These are phyloP conservation scores for Gallinago stenura DNA, from an alignment of 2,797 vertebrate species.

Conservation along the genomic window DNA sequence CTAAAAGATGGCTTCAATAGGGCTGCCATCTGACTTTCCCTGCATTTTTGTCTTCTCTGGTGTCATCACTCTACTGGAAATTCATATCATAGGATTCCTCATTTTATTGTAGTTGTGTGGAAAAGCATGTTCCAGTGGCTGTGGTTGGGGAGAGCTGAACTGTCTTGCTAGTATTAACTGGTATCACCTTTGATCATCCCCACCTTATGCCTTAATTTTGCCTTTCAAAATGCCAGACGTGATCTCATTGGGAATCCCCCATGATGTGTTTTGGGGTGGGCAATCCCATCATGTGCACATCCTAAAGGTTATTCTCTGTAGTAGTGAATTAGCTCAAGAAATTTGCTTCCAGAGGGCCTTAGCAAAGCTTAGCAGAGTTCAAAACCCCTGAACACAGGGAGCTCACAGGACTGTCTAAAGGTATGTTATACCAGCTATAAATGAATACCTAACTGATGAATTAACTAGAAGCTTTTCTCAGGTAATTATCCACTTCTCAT, in stretches of 20 bases:
- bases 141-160: neutral
- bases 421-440: neutral
- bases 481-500: neutral
- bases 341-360: rapidly evolving
- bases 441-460: neutral
- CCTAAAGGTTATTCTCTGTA: neutral
- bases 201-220: neutral
- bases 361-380: neutral
- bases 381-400: neutral
- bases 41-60: neutral
- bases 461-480: neutral
- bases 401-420: neutral
- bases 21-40: neutral
- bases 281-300: neutral
- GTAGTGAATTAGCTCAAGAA: neutral
- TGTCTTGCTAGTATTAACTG: neutral
- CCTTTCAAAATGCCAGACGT: neutral
- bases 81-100: neutral
- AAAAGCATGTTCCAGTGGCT: neutral
- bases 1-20: neutral
- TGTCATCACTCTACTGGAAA: neutral
- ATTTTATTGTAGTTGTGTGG: neutral
- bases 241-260: neutral
- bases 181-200: neutral
- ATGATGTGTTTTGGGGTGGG: neutral